Evolutionary conservation across 2,113 vertebrate genomes (phyloP).

Genomic region (Tinamus guttatus): DNA sequence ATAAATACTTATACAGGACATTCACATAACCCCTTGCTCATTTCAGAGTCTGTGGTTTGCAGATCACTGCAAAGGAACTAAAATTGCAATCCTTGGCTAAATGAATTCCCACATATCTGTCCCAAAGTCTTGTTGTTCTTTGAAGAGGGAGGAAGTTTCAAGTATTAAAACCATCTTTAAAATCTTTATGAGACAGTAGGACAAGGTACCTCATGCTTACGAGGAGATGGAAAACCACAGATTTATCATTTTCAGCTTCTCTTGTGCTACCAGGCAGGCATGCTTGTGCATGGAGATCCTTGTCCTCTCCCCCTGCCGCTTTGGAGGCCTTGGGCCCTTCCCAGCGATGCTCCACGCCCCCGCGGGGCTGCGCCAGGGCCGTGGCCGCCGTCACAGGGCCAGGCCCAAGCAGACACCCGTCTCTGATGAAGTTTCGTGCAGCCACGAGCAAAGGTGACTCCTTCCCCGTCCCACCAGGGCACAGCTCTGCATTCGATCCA

Average conservation of each 20-base stretch:
- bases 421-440: background rate
- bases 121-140: constrained; percentile 35
- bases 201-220: background rate
- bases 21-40: constrained; percentile 67
- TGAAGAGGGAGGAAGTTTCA: constrained; percentile 47
- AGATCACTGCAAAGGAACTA: constrained; percentile 37
- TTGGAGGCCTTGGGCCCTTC: background rate
- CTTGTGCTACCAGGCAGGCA: background rate
- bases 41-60: constrained; percentile 67
- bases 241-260: background rate
- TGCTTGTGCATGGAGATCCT: background rate
- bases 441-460: background rate
- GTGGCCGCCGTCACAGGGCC: background rate
- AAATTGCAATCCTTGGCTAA: constrained; percentile 26
- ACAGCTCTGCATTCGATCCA: background rate
- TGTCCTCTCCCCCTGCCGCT: background rate
- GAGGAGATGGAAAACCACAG: background rate
- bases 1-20: constrained; percentile 30
- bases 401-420: background rate
- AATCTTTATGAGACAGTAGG: background rate
- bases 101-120: constrained; percentile 52
- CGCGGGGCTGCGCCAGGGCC: rapidly evolving
- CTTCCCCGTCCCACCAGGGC: background rate
- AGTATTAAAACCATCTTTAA: constrained; percentile 42
- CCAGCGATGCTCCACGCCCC: background rate